phyloP scores from a whole-genome alignment of 2,888 invertebrate species.

The Cheiracanthium punctorium region DNA sequence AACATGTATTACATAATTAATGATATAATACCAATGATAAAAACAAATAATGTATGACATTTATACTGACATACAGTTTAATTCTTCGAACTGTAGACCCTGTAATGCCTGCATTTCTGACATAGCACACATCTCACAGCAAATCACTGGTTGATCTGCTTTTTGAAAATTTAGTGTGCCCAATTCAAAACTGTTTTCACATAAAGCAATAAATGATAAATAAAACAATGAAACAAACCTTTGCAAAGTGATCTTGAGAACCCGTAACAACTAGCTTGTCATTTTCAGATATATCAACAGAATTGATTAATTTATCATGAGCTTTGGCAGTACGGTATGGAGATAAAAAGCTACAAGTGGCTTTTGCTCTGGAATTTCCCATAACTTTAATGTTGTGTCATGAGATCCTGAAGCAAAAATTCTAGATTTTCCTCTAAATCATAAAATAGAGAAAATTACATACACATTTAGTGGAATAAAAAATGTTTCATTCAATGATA shows the following conservation, averaged over 20 bases:
- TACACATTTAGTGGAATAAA: not conserved
- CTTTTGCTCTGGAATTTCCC: slow-evolving; percentile 79
- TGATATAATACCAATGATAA: no score
- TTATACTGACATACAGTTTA: no score
- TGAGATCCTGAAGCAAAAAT: slow-evolving; percentile 89
- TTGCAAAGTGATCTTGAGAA: slow-evolving; percentile 96
- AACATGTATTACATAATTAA: no score
- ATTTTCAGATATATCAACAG: slow-evolving; percentile 90
- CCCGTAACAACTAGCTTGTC: slow-evolving; percentile 87
- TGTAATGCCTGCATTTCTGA: no score
- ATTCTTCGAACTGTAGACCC: no score
- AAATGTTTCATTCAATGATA: not conserved
- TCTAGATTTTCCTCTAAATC: slow-evolving; percentile 75
- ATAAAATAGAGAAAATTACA: not conserved
- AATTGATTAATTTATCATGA: slow-evolving; percentile 95
- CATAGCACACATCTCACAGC: no score
- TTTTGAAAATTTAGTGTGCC: no score
- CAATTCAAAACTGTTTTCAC: no score
- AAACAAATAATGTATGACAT: slow-evolving; percentile 3
- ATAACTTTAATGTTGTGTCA: slow-evolving; percentile 91
- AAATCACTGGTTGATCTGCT: no score
- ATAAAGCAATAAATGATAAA: slow-evolving; percentile 8
- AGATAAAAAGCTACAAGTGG: slow-evolving; percentile 69
- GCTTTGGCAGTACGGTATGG: slow-evolving; percentile 83
- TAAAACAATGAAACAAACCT: slow-evolving; percentile 78